Base-by-base conservation (phyloP, 2,113 vertebrate genomes). In the Trachemys scripta region DNA sequence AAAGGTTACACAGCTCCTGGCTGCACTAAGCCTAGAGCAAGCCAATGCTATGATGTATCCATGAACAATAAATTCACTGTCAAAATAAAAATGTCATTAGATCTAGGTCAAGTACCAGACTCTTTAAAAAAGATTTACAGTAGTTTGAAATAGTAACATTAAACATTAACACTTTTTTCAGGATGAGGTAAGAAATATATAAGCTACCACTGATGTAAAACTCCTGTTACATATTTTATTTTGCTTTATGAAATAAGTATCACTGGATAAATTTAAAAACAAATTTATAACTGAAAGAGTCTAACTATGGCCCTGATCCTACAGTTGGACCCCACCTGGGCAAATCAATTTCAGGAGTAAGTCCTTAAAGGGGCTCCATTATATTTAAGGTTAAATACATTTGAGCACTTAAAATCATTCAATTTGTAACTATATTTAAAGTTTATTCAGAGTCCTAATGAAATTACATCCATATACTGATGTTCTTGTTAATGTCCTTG, bases 401-500 rank as follows among this genome's bases (percentile, higher is more conserved):
- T 84, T 56, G 45, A 82, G 27, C 14, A 25, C 10, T 4, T 50
- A 22, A 45, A 35, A 2, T 75, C 42, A 31, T 1, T 82, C 0
- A 38, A 65, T 35, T 14, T 80, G 56, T 6, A n/a, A 89, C 78
- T 20, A 19, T 10, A 49, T 19, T 59, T 51, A 51, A 2, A 38
- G 27, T 1, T 85, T 87, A 51, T 27, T 50, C 54, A 20, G 29
- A 10, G 56, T 10, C 50, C 54, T 87, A 20, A 51, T 87, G 69
- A 59, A 87, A 51, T 50, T 57, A 88, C 80, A 65, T 35, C 0
- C 3, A 81, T 93, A 51, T 51, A 62, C 51, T 38, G 14, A 72
- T 9, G 1, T 38, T n/a, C 13, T 0, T 78, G 5, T 51, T 65
- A 27, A 38, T 0, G 0, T 12, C 50, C 50, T 50, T 50, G 80